Conservation (phyloP, 2,888 invertebrate genomes). For the Chrysodeixis includens region DNA sequence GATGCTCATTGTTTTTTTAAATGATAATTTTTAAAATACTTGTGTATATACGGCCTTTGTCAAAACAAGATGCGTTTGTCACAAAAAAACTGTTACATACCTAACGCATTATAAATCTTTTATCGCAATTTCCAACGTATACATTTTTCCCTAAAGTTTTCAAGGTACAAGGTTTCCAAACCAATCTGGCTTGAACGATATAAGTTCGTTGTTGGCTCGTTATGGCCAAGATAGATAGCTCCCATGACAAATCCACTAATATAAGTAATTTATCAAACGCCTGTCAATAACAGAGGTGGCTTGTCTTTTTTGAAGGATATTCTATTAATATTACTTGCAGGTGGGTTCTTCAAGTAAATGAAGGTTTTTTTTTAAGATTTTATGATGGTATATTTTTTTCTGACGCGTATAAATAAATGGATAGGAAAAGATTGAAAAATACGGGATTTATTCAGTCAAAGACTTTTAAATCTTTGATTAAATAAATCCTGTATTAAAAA, state of each 20-base stretch:
- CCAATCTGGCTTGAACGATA: conserved; percentile 59
- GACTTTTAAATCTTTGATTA: too few relatives aligned
- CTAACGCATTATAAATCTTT: too few relatives aligned
- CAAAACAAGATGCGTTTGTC: too few relatives aligned
- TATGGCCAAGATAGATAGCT: conserved; percentile 68
- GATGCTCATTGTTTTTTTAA: too few relatives aligned
- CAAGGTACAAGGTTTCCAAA: conserved; percentile 42
- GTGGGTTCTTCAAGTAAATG: conserved; percentile 42
- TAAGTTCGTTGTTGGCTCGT: conserved; percentile 58
- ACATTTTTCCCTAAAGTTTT: conserved; percentile 38
- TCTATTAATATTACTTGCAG: conserved; percentile 46
- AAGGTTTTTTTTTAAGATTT: conserved; percentile 15
- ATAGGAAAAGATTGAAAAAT: too few relatives aligned
- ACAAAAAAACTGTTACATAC: too few relatives aligned
- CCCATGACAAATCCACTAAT: conserved; percentile 73
- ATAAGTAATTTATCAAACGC: conserved; percentile 80
- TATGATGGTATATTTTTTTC: conserved; percentile 6
- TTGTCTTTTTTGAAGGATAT: conserved; percentile 51
- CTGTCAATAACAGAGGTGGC: conserved; percentile 68
- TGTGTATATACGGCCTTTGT: too few relatives aligned
- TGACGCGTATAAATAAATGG: too few relatives aligned
- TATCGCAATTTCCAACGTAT: conserved; percentile 2
- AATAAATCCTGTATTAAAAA: too few relatives aligned
- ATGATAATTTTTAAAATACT: too few relatives aligned
- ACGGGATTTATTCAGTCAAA: too few relatives aligned